These are phyloP conservation scores for Phaenicophaeus curvirostris DNA, from an alignment of 2,797 vertebrate species.

Conservation along the genomic window DNA sequence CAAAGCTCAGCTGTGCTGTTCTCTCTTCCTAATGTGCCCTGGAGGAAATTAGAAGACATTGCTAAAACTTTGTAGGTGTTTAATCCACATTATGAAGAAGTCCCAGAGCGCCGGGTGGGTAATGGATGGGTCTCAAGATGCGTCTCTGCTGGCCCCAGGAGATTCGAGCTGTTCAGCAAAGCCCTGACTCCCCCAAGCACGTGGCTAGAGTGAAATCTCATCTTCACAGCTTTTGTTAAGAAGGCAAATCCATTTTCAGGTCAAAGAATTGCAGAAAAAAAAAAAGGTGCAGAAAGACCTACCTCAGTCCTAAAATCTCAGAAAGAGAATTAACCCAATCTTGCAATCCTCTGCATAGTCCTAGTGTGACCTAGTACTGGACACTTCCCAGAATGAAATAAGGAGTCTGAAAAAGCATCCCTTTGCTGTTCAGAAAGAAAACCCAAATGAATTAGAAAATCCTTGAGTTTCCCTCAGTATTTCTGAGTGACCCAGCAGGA, in stretches of 20 bases:
- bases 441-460: not conserved
- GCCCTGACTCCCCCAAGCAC: not conserved
- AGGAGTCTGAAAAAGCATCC: not conserved
- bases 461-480: not conserved
- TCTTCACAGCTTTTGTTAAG: not conserved
- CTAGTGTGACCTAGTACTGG: not conserved
- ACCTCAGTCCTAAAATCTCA: not conserved
- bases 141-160: accelerated
- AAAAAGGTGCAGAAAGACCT: not conserved
- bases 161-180: not conserved
- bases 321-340: not conserved
- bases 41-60: not conserved
- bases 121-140: not conserved
- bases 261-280: not conserved
- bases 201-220: not conserved
- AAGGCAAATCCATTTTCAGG: not conserved
- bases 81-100: not conserved
- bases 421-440: not conserved
- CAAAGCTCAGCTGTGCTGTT: not conserved
- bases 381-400: not conserved
- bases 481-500: not conserved
- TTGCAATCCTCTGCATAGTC: not conserved
- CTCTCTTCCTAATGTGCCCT: not conserved
- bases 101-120: not conserved
- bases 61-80: not conserved